Percentiles rank a stretch among this genome's conserved stretches.
Evolutionary conservation across 2,113 vertebrate genomes (phyloP).

Genomic region (Oreochromis niloticus): DNA sequence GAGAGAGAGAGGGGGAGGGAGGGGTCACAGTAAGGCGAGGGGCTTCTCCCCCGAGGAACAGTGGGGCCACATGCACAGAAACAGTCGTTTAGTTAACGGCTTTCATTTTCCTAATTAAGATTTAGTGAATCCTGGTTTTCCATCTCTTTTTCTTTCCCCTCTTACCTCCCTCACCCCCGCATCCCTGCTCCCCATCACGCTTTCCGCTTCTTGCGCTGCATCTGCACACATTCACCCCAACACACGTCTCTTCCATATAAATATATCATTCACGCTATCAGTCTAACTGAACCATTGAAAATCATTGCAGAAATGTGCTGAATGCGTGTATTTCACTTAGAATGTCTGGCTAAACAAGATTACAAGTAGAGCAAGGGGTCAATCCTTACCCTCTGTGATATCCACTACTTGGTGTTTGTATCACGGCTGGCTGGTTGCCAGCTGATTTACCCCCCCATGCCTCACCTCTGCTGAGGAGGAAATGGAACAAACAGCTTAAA

Average conservation of each 20-base stretch:
- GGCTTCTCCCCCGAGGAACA: not conserved
- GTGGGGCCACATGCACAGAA: not conserved
- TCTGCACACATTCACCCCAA: not conserved
- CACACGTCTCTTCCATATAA: not conserved
- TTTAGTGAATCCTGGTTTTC: not conserved
- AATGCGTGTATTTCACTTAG: not conserved
- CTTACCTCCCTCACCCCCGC: not conserved
- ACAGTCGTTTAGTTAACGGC: constrained; percentile 26
- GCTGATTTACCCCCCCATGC: constrained; percentile 25
- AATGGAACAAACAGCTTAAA: constrained; percentile 35
- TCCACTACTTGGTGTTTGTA: not conserved
- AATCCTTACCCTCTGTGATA: not conserved
- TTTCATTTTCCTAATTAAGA: constrained; percentile 48
- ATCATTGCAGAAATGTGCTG: not conserved
- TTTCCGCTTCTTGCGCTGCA: not conserved
- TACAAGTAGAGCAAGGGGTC: not conserved
- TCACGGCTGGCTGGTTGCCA: constrained; percentile 10
- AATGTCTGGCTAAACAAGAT: constrained; percentile 9
- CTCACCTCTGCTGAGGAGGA: constrained; percentile 28
- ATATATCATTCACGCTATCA: not conserved
- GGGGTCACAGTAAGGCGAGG: not conserved
- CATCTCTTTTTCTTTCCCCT: not conserved
- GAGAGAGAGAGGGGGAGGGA: not conserved
- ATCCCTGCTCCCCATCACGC: not conserved
- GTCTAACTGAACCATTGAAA: not conserved